Percentiles rank a stretch among this genome's conserved stretches.
These are phyloP conservation scores for Drosophila acutilabella DNA, from an alignment of 2,888 invertebrate species.

Conservation along the genomic window DNA sequence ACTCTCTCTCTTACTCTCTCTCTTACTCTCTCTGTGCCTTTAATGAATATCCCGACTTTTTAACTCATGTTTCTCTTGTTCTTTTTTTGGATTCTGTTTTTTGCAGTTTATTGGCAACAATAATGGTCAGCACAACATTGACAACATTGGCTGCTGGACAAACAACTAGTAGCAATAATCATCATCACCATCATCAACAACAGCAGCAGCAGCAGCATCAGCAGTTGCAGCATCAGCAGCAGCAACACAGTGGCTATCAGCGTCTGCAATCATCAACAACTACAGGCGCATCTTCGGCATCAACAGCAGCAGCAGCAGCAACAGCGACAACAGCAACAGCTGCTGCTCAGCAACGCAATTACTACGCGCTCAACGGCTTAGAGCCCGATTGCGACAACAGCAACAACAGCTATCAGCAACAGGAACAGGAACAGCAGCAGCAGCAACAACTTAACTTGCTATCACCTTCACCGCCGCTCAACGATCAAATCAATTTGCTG, in stretches of 20 bases:
- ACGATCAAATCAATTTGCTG: constrained; percentile 92
- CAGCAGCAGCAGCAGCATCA: constrained; percentile 66
- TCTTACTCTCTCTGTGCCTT: not conserved
- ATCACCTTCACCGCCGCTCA: constrained; percentile 86
- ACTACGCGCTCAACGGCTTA: constrained; percentile 54
- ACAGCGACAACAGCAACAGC: constrained; percentile 22
- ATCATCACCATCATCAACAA: constrained; percentile 73
- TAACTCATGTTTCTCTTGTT: not conserved
- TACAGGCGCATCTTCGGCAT: constrained; percentile 48
- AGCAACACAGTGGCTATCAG: constrained; percentile 45
- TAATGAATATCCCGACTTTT: constrained; percentile 5
- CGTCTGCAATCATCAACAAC: constrained; percentile 50
- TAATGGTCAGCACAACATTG: constrained; percentile 86
- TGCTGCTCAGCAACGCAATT: constrained; percentile 46
- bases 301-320: constrained; percentile 35
- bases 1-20: constrained; percentile 22
- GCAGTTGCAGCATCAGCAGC: constrained; percentile 48
- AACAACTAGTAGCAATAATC: constrained; percentile 84
- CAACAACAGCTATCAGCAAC: constrained; percentile 44
- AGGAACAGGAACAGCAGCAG: constrained; percentile 55
- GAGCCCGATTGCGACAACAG: constrained; percentile 57
- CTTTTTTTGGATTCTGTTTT: constrained; percentile 17
- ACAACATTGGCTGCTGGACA: constrained; percentile 85
- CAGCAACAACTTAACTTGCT: constrained; percentile 80
- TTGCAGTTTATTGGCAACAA: constrained; percentile 84